These are phyloP conservation scores for Lateolabrax maculatus DNA, from an alignment of 2,797 vertebrate genomes.

Conservation along the genomic window DNA sequence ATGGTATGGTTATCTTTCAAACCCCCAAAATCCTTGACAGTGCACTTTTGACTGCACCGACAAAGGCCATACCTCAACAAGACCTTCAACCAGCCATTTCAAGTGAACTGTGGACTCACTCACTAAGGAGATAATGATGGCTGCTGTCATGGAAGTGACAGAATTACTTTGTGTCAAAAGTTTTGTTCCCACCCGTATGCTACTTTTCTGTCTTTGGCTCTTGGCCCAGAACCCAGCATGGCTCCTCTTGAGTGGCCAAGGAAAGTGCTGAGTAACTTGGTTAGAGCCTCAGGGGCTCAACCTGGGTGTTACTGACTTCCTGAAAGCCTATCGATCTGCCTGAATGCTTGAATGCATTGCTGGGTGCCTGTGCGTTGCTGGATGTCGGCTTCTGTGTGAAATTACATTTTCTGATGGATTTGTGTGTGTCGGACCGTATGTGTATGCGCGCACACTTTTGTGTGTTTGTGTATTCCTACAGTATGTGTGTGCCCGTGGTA, in stretches of 20 bases:
- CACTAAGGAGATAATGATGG: conserved; percentile 51
- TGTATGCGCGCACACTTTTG: background rate
- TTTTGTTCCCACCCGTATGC: conserved; percentile 46
- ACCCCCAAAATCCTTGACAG: background rate
- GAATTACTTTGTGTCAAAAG: conserved; percentile 65
- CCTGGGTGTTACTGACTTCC: conserved; percentile 69
- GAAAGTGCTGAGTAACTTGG: conserved; percentile 77
- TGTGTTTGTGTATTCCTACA: conserved; percentile 17
- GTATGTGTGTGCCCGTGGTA: conserved; percentile 14
- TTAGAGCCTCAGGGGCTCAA: conserved; percentile 63
- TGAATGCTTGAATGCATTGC: conserved; percentile 51
- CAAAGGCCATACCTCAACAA: conserved; percentile 30
- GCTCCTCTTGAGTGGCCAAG: conserved; percentile 60
- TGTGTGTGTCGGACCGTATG: conserved; percentile 21
- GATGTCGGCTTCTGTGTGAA: conserved; percentile 47
- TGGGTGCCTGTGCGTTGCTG: conserved; percentile 41
- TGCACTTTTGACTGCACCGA: conserved; percentile 19
- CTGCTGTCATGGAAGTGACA: conserved; percentile 48
- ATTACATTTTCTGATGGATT: conserved; percentile 52
- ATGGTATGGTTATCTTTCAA: background rate
- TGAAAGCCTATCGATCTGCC: conserved; percentile 72
- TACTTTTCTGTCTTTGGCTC: conserved; percentile 54
- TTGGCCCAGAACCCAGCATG: conserved; percentile 54
- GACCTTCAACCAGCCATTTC: conserved; percentile 39
- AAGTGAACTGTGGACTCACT: conserved; percentile 47